A percentile compares a stretch with the other conserved stretches of the same genome.
Conservation (phyloP, 2,888 invertebrate species). For the Corbicula japonica region DNA sequence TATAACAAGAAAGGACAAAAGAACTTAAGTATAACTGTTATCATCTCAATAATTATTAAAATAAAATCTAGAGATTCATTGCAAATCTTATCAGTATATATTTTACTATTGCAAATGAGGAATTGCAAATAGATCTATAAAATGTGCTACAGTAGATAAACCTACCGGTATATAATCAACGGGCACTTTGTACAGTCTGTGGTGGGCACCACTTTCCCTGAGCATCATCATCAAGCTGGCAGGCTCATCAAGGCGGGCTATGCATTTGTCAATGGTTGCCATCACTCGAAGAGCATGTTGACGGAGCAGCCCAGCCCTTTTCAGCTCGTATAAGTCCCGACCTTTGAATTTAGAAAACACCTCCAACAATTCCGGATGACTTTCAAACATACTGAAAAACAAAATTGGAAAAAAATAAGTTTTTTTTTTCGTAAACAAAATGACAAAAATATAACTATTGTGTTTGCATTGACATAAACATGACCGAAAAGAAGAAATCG, state of each 20-base stretch:
- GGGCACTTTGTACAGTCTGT: conserved; percentile 87
- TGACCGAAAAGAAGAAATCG: not conserved
- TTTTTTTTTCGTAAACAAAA: not conserved
- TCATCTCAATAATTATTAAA: not conserved
- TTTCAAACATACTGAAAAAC: conserved; percentile 87
- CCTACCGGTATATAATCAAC: conserved; percentile 87
- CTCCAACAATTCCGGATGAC: conserved; percentile 87
- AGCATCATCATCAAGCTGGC: conserved; percentile 87
- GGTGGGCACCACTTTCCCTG: conserved; percentile 87
- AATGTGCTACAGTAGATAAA: no score
- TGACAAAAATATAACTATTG: not conserved
- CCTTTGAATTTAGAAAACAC: conserved; percentile 87
- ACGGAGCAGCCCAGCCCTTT: conserved; percentile 87
- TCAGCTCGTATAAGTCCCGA: conserved; percentile 86
- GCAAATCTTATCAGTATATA: not conserved
- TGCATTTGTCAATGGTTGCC: conserved; percentile 88
- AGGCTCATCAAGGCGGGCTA: conserved; percentile 87
- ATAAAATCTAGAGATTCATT: no score
- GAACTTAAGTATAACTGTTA: not conserved
- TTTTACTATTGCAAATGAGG: not conserved
- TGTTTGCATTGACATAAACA: not conserved
- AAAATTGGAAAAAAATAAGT: not conserved
- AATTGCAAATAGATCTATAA: not conserved
- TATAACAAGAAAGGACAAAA: no score
- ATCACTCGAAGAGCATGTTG: conserved; percentile 88